A percentile compares a stretch with the other conserved stretches of the same genome.
Evolutionary conservation across 1,140 invertebrate species (phyloP).

Genomic region (Zophobas morio): DNA sequence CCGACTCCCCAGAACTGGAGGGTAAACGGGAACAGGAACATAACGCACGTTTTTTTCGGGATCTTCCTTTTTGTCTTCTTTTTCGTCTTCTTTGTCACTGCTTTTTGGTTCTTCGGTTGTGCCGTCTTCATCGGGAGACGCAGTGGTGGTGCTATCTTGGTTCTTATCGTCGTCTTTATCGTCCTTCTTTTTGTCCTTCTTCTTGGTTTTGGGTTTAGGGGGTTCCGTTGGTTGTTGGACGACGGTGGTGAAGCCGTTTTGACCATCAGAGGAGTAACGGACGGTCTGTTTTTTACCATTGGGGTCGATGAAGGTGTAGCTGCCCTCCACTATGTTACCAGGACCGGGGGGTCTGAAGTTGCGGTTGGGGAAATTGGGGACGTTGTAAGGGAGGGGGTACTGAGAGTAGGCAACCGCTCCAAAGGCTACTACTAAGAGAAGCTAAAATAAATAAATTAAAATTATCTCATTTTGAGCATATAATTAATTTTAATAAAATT

Average conservation of each 20-base stretch:
- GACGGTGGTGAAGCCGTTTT: conserved; percentile 68
- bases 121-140: conserved; percentile 52
- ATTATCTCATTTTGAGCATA: too few species aligned
- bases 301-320: conserved; percentile 68
- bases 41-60: too few species aligned
- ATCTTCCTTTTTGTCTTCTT: too few species aligned
- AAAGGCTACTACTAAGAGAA: background rate
- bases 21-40: too few species aligned
- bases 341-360: background rate
- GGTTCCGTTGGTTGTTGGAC: conserved; percentile 49
- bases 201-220: background rate
- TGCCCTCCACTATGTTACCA: conserved; percentile 57
- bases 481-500: too few species aligned
- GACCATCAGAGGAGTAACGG: conserved; percentile 70
- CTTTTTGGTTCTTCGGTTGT: too few species aligned
- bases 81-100: too few species aligned
- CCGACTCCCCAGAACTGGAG: too few species aligned
- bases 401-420: background rate
- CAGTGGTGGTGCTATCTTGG: conserved; percentile 52
- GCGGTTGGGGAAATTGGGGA: background rate
- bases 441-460: background rate
- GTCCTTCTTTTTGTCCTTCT: background rate
- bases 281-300: conserved; percentile 71
- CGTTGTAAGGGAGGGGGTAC: background rate
- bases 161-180: conserved; percentile 60